Conservation (phyloP, 1,140 invertebrate species). For the Heliconius nattereri region DNA sequence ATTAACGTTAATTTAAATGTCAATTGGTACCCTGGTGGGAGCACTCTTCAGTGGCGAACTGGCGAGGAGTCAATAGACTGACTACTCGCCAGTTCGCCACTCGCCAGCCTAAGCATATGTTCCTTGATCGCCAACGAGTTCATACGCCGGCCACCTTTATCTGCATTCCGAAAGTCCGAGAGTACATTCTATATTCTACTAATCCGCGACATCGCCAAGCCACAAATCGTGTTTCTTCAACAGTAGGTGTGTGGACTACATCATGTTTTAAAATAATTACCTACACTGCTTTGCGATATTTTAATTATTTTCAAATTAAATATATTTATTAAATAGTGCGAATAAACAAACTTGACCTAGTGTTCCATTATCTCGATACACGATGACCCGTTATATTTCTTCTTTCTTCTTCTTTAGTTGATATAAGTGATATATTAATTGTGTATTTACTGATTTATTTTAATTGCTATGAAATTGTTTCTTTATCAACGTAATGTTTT, state of each 20-base stretch:
- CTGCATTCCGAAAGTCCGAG: no score
- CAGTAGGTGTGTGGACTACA: constrained; percentile 14
- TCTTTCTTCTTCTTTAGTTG: neutral
- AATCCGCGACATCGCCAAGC: neutral
- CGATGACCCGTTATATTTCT: constrained; percentile 10
- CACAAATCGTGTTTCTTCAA: constrained; percentile 11
- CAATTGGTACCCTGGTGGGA: no score
- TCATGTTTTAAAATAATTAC: neutral
- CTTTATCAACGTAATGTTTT: neutral
- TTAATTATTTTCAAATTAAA: neutral
- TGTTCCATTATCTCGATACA: neutral
- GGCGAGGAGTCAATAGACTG: no score
- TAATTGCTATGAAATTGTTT: neutral
- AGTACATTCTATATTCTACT: no score
- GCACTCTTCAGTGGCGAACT: no score
- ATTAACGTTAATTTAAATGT: no score
- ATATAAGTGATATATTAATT: neutral
- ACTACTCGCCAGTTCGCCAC: no score
- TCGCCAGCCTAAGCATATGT: no score
- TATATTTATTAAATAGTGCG: neutral
- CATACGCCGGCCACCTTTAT: no score
- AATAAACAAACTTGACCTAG: neutral
- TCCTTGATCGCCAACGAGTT: no score
- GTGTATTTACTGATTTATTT: neutral
- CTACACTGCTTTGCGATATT: neutral